Percentiles rank a stretch among this genome's conserved stretches.
phyloP scores from a whole-genome alignment of 2,888 invertebrate genomes.

The Cheiracanthium punctorium region DNA sequence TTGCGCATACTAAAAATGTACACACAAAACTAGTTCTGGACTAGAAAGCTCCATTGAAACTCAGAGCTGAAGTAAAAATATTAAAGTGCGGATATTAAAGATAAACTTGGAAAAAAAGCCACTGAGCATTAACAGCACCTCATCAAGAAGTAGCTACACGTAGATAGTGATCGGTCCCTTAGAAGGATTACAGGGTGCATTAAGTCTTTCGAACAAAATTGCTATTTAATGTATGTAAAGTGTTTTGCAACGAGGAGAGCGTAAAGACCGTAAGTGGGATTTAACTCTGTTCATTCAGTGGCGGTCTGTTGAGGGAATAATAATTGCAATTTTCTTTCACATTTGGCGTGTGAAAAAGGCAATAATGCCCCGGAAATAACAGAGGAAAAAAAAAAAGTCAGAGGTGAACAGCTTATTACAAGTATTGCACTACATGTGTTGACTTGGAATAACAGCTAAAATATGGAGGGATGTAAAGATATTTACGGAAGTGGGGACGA shows the following conservation, averaged over 20 bases:
- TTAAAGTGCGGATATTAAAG: no score
- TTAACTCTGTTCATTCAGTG: background rate
- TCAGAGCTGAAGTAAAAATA: no score
- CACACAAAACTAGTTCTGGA: no score
- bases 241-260: background rate
- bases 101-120: no score
- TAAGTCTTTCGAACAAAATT: background rate
- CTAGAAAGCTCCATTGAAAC: no score
- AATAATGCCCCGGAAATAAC: background rate
- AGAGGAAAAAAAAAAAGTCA: background rate
- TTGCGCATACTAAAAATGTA: no score
- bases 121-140: no score
- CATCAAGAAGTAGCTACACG: no score
- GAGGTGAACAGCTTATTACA: background rate
- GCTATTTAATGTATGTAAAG: slow-evolving; percentile 1
- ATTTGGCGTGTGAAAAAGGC: background rate
- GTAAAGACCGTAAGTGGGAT: background rate
- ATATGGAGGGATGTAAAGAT: no score
- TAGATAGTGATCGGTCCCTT: background rate
- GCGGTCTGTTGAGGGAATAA: background rate
- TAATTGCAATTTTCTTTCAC: background rate
- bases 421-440: background rate
- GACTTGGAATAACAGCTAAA: no score
- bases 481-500: no score
- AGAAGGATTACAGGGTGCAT: background rate